Evolutionary conservation across 2,888 invertebrate species (phyloP), one percentile per base, ranked within the genome.

Genomic region (Amphipoea lucens): DNA sequence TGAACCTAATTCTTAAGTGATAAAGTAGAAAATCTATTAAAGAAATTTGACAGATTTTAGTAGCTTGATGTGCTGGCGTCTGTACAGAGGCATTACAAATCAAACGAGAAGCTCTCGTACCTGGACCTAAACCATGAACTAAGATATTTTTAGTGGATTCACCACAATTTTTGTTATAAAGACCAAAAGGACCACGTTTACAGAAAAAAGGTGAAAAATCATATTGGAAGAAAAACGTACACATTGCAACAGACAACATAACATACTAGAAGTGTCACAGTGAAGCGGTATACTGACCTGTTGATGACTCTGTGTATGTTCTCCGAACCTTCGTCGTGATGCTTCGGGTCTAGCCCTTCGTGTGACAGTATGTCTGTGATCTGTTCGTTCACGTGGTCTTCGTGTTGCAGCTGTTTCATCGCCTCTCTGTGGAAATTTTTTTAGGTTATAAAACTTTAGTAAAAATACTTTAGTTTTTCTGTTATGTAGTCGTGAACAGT

Each of bases 291-390:
- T 54, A 91, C 92, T 87, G 88, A 98, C 98, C 97, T 97, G 93
- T 98, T 97, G 57, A 98, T 97, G 62, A 97, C 96, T 88, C 97
- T 96, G 91, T 98, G 97, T 88, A 98, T 97, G 89, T 97, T 97
- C 73, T 97, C 97, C 0, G 97, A 96, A 6, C 96, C 96, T 63
- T 97, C 94, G 1, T 97, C 97, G 83, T 97, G 87, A 0, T 89
- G 90, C 3, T 80, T 81, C 0, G 91, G 82, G 78, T 91, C 91
- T 2, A 94, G 86, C 0, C 95, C 95, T 83, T 95, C 95, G 90
- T 94, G 95, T 0, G 93, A 88, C 17, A 96, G 90, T 60, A 96
- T 96, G 83, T 94, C 95, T 20, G 88, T 91, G 74, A 96, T 95
- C 90, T 95, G 96, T 73, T 94, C 95, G 85, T 92, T 94, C 62